These are phyloP conservation scores for Rhadina sibilatrix DNA, from an alignment of 2,113 vertebrate species.

Conservation along the genomic window DNA sequence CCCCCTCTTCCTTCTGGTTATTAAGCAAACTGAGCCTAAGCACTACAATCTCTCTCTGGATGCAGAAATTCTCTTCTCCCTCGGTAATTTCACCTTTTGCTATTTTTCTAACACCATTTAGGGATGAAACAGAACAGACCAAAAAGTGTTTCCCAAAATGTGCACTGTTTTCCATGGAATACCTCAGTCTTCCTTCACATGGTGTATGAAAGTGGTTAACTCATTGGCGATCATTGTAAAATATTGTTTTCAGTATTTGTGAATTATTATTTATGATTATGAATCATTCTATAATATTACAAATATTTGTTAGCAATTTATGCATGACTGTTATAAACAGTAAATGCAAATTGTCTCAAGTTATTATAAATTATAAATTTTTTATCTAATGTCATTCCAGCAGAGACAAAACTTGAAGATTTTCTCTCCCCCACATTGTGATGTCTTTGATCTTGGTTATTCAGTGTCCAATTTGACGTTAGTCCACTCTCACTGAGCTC, in stretches of 20 bases:
- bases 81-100: not conserved
- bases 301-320: not conserved
- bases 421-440: not conserved
- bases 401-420: not conserved
- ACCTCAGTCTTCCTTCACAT: not conserved
- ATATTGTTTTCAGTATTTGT: not conserved
- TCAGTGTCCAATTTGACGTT: not conserved
- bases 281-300: not conserved
- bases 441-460: not conserved
- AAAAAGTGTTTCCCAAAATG: not conserved
- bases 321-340: not conserved
- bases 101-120: not conserved
- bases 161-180: not conserved
- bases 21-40: not conserved
- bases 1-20: not conserved
- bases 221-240: not conserved
- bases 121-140: not conserved
- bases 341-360: not conserved
- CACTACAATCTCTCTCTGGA: not conserved
- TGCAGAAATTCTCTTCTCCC: not conserved
- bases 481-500: not conserved
- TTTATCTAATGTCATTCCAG: not conserved
- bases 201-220: not conserved
- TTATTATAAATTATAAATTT: not conserved
- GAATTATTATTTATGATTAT: not conserved